A percentile compares a stretch with the other conserved stretches of the same genome.
Evolutionary conservation across 2,113 vertebrate species (phyloP).

Genomic region (Anoplopoma fimbria): DNA sequence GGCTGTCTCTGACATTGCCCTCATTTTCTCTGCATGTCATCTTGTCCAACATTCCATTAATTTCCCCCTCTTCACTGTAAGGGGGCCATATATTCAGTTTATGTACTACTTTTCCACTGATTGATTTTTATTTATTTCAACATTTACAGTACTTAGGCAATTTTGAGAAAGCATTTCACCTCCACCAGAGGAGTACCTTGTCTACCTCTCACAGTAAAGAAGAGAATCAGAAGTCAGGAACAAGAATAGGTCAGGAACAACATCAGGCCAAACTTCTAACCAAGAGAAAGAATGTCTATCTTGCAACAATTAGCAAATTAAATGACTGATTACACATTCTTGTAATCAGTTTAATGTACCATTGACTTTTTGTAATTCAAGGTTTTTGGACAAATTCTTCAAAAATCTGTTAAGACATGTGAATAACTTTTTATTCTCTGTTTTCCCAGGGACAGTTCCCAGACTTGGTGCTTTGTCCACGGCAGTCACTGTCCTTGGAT

Average conservation of each 20-base stretch:
- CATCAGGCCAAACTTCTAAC: not conserved
- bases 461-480: not conserved
- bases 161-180: not conserved
- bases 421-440: not conserved
- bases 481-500: conserved; percentile 9
- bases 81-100: conserved; percentile 24
- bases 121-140: conserved; percentile 10
- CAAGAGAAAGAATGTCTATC: not conserved
- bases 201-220: not conserved
- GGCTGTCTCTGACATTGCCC: conserved; percentile 52
- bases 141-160: not conserved
- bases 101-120: not conserved
- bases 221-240: not conserved
- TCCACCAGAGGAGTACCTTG: not conserved
- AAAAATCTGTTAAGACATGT: conserved; percentile 14
- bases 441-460: not conserved
- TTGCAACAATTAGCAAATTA: not conserved
- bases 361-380: too few relatives aligned
- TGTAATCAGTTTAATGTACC: not conserved
- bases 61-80: conserved; percentile 4
- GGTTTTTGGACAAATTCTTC: not conserved
- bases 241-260: not conserved
- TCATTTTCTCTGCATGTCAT: conserved; percentile 58
- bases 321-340: not conserved
- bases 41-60: conserved; percentile 17